Percentiles rank a stretch among this genome's conserved stretches.
These are phyloP conservation scores for Falco novaeseelandiae DNA, from an alignment of 2,797 vertebrate species.

Conservation along the genomic window DNA sequence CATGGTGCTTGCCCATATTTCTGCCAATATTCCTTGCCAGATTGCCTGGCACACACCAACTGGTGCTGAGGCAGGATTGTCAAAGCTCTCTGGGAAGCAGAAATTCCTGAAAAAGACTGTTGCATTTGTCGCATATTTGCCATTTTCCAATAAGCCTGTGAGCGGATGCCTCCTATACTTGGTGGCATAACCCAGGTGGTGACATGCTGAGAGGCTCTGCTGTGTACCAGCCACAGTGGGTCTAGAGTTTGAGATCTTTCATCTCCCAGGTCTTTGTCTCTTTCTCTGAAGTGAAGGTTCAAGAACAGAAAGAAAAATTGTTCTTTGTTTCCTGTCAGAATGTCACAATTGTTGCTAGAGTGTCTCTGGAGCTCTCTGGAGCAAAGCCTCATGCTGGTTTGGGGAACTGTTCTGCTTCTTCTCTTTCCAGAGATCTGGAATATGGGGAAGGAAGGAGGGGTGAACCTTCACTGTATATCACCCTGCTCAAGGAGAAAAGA, in stretches of 20 bases:
- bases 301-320: slow-evolving; percentile 21
- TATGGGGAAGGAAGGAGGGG: background rate
- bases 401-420: background rate
- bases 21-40: background rate
- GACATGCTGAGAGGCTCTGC: background rate
- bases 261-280: background rate
- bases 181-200: background rate
- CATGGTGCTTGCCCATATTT: background rate
- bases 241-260: background rate
- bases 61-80: background rate
- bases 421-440: background rate
- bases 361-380: background rate
- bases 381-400: background rate
- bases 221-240: background rate
- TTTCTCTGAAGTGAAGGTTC: background rate
- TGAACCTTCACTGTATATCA: background rate
- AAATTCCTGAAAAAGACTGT: background rate
- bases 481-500: background rate
- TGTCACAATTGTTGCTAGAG: background rate
- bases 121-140: background rate
- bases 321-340: background rate
- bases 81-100: background rate
- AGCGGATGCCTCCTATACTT: background rate
- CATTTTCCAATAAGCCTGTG: background rate
- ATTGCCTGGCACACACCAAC: background rate